Evolutionary conservation across 2,113 vertebrate species (phyloP), one percentile per base, ranked within the genome.

Genomic region (Megaptera novaeangliae): DNA sequence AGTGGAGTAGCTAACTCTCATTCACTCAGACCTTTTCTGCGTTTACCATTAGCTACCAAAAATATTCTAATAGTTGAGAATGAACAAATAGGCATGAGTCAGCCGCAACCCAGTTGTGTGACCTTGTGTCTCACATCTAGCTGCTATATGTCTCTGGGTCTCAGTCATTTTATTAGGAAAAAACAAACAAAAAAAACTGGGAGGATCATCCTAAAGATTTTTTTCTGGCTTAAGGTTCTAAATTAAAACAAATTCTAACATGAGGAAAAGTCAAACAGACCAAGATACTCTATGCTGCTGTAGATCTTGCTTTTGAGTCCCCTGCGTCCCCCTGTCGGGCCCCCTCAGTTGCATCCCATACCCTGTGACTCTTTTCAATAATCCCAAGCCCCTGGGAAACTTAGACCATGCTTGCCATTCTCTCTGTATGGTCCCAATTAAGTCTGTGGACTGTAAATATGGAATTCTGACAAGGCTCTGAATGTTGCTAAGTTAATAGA

Each of bases 401-500:
- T 90, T 88, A 81, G 69, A 15, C 85, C 72, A 71, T 83, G 74
- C 72, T 92, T 93, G 83, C 83, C 84, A 68, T 93, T 94, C 89
- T 87, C 89, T 95, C 86, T 95, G 94, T 94, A 96, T 96, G 96
- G 83, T 92, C 96, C 90, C 95, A 96, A 95, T 97, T 96, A 97
- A 97, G 84, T 91, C 78, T 49, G 69, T 92, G 80, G 87, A 96
- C 94, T 97, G 41, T 92, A 94, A 88, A 86, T 97, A 94, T 92
- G 95, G 92, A 97, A 96, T 96, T 41, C 52, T 92, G 84, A 97
- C 91, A 97, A 97, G 80, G 69, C 57, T 97, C 44, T 92, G 93
- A 96, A 95, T 95, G 59, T 97, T 97, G 96, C 63, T 95, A 95
- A 97, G 95, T 96, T 97, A 97, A 97, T 91, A 92, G 89, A 97